Evolutionary conservation across 2,113 vertebrate species (phyloP), one percentile per base, ranked within the genome.

Genomic region (Anguilla rostrata): DNA sequence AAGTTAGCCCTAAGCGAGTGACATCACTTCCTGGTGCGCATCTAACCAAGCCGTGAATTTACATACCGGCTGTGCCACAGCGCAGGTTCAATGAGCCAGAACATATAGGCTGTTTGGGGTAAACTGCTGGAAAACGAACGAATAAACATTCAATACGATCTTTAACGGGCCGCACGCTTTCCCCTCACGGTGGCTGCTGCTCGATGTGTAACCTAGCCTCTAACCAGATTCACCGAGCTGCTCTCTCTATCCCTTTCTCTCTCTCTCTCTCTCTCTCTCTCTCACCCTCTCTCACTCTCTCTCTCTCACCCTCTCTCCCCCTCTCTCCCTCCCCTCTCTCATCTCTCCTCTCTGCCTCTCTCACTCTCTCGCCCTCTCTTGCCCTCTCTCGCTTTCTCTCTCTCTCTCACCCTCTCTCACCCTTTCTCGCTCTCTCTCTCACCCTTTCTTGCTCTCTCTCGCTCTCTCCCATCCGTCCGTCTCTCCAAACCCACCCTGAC

Each of bases 31-130:
- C 34, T 20, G 75, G 82, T 83, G 71, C 26, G 14, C 46, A 22
- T 83, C 60, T 83, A 49, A 83, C 81, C n/a, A 49, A 60, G 71
- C 81, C 83, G 46, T 87, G 71, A 83, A 84, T 83, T 78, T 78
- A 39, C 29, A 18, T 78, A 78, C 84, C 46, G 18, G 41, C 40
- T 53, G 66, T 34, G 82, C 20, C 60, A 81, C 86, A 39, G n/a
- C 20, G 53, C 57, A 82, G 78, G 20, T 78, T 39, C 43, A 87
- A 79, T 87, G 86, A 87, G 82, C 82, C 86, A 43, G 71, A 78
- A 79, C 66, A 60, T 79, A 87, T 83, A 22, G 46, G 86, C 86
- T 87, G 75, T 87, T 83, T 60, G 12, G 14, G 57, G 81, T 66
- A 87, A 84, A 84, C 82, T 56, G 75, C 66, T 49, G 8, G 26